phyloP scores from a whole-genome alignment of 2,113 vertebrate species.

The Dolichallabes microphthalmus region DNA sequence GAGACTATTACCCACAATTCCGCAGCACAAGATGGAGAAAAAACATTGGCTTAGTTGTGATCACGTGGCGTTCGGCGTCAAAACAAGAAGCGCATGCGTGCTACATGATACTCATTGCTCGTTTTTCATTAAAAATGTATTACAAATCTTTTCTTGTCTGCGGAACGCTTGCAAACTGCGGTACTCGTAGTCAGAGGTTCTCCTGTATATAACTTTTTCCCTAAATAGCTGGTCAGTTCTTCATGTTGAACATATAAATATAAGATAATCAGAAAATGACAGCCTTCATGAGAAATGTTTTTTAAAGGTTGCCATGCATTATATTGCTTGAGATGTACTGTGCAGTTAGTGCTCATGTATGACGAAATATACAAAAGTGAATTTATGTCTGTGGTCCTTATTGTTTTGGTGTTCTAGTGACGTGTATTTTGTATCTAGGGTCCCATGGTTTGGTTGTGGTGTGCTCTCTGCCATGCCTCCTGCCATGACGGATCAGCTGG shows the following conservation, averaged over 20 bases:
- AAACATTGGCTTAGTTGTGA: no score
- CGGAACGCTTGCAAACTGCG: no score
- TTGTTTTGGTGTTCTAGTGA: not conserved
- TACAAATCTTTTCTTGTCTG: no score
- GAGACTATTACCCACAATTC: no score
- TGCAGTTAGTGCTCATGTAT: not conserved
- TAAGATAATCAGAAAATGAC: not conserved
- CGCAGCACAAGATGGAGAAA: no score
- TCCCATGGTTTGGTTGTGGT: constrained; percentile 85
- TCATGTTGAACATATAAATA: not conserved
- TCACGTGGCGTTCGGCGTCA: no score
- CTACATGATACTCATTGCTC: no score
- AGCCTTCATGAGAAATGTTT: not conserved
- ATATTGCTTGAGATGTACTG: not conserved
- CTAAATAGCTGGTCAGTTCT: not conserved
- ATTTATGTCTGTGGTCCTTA: not conserved
- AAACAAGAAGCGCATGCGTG: no score
- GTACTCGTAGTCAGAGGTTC: no score
- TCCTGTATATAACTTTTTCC: no score
- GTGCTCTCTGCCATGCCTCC: constrained; percentile 89
- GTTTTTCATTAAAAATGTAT: no score
- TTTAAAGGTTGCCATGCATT: not conserved
- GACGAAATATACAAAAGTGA: not conserved
- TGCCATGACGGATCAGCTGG: constrained; percentile 93
- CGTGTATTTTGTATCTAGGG: constrained; percentile 63